Evolutionary conservation across 2,888 invertebrate species (phyloP).

Genomic region (Ectobius pallidus): DNA sequence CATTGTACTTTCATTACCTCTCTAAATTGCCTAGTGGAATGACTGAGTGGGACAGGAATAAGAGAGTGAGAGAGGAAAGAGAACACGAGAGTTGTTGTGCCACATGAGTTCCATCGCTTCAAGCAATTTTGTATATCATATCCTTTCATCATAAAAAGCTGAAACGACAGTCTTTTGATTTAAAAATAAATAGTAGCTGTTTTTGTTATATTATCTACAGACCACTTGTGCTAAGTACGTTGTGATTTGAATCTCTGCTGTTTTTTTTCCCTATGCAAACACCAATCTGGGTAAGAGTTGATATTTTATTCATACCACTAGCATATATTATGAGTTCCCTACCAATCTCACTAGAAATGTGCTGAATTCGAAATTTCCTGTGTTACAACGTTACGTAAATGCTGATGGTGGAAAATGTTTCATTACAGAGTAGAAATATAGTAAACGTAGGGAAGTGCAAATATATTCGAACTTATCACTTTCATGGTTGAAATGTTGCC

Average conservation of each 20-base stretch:
- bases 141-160: not conserved
- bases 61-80: not conserved
- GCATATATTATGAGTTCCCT: not conserved
- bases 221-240: not conserved
- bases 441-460: not conserved
- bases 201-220: not conserved
- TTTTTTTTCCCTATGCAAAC: not conserved
- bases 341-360: not conserved
- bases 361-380: not conserved
- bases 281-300: not conserved
- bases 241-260: not conserved
- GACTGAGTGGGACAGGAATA: not conserved
- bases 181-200: too few relatives aligned
- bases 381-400: not conserved
- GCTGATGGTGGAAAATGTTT: not conserved
- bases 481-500: not conserved
- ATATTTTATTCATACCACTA: constrained; percentile 3
- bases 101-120: not conserved
- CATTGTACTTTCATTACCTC: not conserved
- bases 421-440: not conserved
- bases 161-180: not conserved
- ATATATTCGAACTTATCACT: not conserved
- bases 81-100: not conserved
- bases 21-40: not conserved
- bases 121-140: not conserved